Evolutionary conservation across 2,113 vertebrate genomes (phyloP).

Genomic region (Sinocyclocheilus maitianheensis): DNA sequence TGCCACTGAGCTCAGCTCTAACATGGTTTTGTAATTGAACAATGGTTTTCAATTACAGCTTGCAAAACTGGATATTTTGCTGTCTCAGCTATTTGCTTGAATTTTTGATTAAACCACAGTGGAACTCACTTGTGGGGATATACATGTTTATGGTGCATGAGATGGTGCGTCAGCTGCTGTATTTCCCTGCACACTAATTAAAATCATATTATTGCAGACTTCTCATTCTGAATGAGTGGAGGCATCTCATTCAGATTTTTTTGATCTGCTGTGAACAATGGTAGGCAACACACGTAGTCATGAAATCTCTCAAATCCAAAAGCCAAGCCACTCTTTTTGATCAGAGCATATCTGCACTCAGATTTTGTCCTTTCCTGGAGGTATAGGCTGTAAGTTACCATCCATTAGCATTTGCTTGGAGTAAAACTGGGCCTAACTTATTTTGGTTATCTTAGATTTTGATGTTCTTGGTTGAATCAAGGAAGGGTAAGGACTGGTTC

Average conservation of each 20-base stretch:
- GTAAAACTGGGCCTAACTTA: neutral
- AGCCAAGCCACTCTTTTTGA: conserved; percentile 49
- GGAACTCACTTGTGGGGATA: neutral
- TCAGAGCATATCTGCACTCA: conserved; percentile 41
- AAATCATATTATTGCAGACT: conserved; percentile 39
- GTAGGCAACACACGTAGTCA: conserved; percentile 1
- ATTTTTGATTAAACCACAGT: conserved; percentile 9
- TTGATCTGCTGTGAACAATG: conserved; percentile 31
- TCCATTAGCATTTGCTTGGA: conserved; percentile 25
- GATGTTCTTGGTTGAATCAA: neutral
- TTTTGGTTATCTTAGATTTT: too few relatives aligned
- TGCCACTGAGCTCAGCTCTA: conserved; percentile 23
- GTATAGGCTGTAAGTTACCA: conserved; percentile 48
- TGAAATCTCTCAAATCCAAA: conserved; percentile 46
- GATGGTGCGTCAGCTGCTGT: conserved; percentile 22
- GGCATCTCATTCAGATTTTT: conserved; percentile 48
- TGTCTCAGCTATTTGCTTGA: conserved; percentile 42
- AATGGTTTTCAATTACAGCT: conserved; percentile 9
- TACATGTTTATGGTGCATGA: neutral
- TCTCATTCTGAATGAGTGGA: conserved; percentile 50
- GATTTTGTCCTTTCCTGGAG: conserved; percentile 35
- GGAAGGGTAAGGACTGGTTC: too few relatives aligned
- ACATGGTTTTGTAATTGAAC: neutral
- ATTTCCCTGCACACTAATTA: conserved; percentile 37
- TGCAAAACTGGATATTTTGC: conserved; percentile 8